A percentile compares a stretch with the other conserved stretches of the same genome.
These are phyloP conservation scores for Aquatica leii DNA, from an alignment of 2,888 invertebrate genomes.

Conservation along the genomic window DNA sequence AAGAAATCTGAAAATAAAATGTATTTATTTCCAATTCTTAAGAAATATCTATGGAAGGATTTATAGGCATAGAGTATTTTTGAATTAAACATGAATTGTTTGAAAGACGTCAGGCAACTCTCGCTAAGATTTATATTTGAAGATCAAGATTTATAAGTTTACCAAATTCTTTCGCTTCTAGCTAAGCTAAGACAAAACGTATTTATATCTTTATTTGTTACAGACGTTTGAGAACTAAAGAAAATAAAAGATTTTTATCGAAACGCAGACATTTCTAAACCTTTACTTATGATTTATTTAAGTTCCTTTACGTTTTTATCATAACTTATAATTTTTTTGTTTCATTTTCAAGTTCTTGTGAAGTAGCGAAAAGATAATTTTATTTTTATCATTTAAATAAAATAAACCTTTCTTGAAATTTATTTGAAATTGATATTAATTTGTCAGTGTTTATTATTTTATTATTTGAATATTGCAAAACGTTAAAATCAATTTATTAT, in stretches of 20 bases:
- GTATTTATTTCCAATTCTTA: conserved; percentile 46
- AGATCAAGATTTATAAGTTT: conserved; percentile 57
- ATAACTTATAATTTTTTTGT: conserved; percentile 41
- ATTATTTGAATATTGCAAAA: too few relatives aligned
- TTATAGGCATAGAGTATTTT: conserved; percentile 35
- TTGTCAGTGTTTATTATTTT: too few relatives aligned
- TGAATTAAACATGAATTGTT: conserved; percentile 59
- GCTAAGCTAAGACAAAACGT: conserved; percentile 54
- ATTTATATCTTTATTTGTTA: conserved; percentile 59
- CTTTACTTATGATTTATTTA: conserved; percentile 54
- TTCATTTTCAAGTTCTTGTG: conserved; percentile 28
- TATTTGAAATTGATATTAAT: too few relatives aligned
- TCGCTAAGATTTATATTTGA: conserved; percentile 52
- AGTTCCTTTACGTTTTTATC: conserved; percentile 36
- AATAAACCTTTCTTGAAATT: too few relatives aligned
- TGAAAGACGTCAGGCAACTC: conserved; percentile 48
- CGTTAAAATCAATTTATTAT: too few relatives aligned
- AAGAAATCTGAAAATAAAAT: conserved; percentile 41
- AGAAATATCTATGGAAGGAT: conserved; percentile 32
- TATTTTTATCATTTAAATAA: too few relatives aligned
- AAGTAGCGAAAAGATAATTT: conserved; percentile 26
- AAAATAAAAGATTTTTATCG: conserved; percentile 57
- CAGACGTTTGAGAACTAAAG: conserved; percentile 53
- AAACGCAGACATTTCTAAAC: conserved; percentile 54
- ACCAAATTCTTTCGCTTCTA: conserved; percentile 52